Percentiles rank a stretch among this genome's conserved stretches.
These are phyloP conservation scores for Bubo blakistoni DNA, from an alignment of 2,113 vertebrate species.

Conservation along the genomic window DNA sequence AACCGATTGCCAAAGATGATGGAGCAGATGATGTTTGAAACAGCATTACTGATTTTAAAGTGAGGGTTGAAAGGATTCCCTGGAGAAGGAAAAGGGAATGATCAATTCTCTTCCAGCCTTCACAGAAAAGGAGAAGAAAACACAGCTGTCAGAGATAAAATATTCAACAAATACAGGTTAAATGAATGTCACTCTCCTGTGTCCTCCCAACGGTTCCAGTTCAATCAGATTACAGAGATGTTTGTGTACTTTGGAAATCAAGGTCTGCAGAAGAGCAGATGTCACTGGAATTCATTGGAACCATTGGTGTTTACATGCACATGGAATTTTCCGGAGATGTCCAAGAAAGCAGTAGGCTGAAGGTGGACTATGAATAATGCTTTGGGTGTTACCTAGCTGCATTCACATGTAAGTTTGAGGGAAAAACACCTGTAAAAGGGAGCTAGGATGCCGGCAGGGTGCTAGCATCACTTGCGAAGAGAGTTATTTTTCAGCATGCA, in stretches of 20 bases:
- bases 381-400: background rate
- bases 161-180: fast-evolving
- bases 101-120: background rate
- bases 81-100: background rate
- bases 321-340: background rate
- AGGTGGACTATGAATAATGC: background rate
- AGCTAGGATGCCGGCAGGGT: background rate
- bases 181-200: background rate
- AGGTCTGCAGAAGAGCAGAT: fast-evolving
- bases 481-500: background rate
- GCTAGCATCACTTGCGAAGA: fast-evolving
- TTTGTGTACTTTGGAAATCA: background rate
- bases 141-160: background rate
- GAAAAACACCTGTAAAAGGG: background rate
- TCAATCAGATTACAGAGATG: background rate
- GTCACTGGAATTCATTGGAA: background rate
- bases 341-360: background rate
- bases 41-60: slow-evolving; percentile 68
- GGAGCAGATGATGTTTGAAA: slow-evolving; percentile 82
- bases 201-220: background rate
- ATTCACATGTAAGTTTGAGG: background rate
- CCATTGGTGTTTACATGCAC: fast-evolving
- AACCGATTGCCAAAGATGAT: slow-evolving; percentile 84
- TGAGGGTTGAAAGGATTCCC: slow-evolving; percentile 76
- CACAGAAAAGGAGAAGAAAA: background rate